These are phyloP conservation scores for Eurytoma californica DNA, from an alignment of 2,888 invertebrate genomes.

Conservation along the genomic window DNA sequence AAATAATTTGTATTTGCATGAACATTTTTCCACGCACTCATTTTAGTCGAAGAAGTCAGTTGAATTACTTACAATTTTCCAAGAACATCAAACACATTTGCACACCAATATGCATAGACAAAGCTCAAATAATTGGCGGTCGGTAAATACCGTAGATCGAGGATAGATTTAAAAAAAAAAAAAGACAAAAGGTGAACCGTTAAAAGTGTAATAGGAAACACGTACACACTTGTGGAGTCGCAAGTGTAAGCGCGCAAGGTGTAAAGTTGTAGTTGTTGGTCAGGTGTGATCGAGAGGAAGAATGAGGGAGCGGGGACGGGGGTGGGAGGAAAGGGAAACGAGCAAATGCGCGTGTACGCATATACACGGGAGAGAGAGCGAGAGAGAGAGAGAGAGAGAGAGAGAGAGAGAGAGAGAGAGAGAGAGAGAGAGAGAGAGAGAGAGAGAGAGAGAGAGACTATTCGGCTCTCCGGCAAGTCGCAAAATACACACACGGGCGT, in stretches of 20 bases:
- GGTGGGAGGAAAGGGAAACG: not conserved
- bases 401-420: not conserved
- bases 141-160: too few species aligned
- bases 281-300: not conserved
- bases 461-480: constrained; percentile 10
- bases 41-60: too few species aligned
- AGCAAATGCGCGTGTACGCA: not conserved
- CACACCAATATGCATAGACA: too few species aligned
- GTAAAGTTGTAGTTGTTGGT: constrained; percentile 16
- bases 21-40: too few species aligned
- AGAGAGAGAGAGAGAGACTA: not conserved
- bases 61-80: too few species aligned
- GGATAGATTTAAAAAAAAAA: too few species aligned
- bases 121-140: too few species aligned
- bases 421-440: not conserved
- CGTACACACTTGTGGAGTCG: not conserved
- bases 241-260: not conserved
- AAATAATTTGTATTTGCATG: too few species aligned
- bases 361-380: not conserved
- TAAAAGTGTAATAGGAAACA: not conserved
- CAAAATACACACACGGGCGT: not conserved
- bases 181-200: too few species aligned
- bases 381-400: not conserved
- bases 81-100: too few species aligned
- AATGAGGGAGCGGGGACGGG: not conserved